A percentile compares a stretch with the other conserved stretches of the same genome.
These are phyloP conservation scores for Eumaeus atala DNA, from an alignment of 1,140 invertebrate genomes.

Conservation along the genomic window DNA sequence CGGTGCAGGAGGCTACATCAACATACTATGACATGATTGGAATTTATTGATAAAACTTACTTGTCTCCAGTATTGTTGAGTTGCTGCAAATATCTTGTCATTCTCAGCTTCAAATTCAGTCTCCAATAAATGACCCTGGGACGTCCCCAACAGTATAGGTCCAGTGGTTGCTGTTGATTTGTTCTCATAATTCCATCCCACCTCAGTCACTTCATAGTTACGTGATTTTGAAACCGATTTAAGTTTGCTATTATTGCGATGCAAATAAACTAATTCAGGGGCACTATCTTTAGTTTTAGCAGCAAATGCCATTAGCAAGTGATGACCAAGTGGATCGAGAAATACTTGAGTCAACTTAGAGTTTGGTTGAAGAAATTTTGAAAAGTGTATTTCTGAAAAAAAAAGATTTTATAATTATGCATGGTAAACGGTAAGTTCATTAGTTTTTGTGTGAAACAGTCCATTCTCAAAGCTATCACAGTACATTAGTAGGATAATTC, in stretches of 20 bases:
- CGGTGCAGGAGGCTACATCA: too few relatives aligned
- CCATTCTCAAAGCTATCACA: too few relatives aligned
- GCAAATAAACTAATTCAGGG: slow-evolving; percentile 88
- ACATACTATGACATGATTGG: too few relatives aligned
- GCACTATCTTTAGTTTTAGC: slow-evolving; percentile 77
- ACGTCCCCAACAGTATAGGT: slow-evolving; percentile 91
- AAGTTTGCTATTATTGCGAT: slow-evolving; percentile 71
- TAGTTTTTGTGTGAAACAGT: too few relatives aligned
- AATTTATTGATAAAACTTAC: slow-evolving; percentile 69
- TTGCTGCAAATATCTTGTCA: slow-evolving; percentile 86
- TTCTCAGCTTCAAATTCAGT: slow-evolving; percentile 88
- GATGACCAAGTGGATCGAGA: slow-evolving; percentile 90
- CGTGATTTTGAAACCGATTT: slow-evolving; percentile 78
- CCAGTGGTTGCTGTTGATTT: slow-evolving; percentile 82
- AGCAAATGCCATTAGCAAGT: slow-evolving; percentile 85
- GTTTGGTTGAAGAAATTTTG: slow-evolving; percentile 78
- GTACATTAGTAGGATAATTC: too few relatives aligned
- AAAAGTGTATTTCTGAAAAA: slow-evolving; percentile 56
- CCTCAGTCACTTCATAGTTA: slow-evolving; percentile 91
- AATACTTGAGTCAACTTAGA: slow-evolving; percentile 83
- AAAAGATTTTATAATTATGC: neutral
- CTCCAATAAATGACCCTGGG: slow-evolving; percentile 93
- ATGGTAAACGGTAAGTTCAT: too few relatives aligned
- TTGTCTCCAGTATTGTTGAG: slow-evolving; percentile 92
- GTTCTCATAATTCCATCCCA: slow-evolving; percentile 91